phyloP scores from a whole-genome alignment of 2,888 invertebrate genomes.

The Mesopsocus fuscifrons region DNA sequence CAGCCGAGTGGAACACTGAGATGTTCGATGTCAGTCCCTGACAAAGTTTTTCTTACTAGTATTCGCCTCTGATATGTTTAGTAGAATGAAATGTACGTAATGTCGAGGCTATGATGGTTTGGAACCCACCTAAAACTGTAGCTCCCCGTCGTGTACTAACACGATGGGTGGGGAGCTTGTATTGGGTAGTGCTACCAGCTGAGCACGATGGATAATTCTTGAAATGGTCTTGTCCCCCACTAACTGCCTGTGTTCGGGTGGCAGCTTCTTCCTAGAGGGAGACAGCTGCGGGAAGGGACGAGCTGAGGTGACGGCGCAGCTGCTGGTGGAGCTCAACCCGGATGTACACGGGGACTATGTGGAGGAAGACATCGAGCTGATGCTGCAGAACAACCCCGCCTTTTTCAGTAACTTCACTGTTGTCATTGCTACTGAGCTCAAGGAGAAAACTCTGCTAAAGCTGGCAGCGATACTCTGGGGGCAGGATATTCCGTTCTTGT shows the following conservation, averaged over 20 bases:
- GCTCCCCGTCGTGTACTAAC: too few species aligned
- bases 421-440: slow-evolving; percentile 61
- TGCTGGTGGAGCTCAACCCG: slow-evolving; percentile 75
- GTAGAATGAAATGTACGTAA: too few species aligned
- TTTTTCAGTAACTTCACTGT: slow-evolving; percentile 77
- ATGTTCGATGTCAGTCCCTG: too few species aligned
- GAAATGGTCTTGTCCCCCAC: too few species aligned
- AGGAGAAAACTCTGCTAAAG: slow-evolving; percentile 51
- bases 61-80: too few species aligned
- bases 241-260: too few species aligned
- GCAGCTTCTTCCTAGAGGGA: slow-evolving; percentile 77
- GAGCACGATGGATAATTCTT: too few species aligned
- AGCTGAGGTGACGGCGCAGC: slow-evolving; percentile 63
- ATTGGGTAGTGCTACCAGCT: too few species aligned
- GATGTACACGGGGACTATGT: slow-evolving; percentile 87
- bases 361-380: slow-evolving; percentile 70
- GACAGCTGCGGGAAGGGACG: slow-evolving; percentile 65
- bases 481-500: slow-evolving; percentile 63
- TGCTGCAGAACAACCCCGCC: slow-evolving; percentile 66
- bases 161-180: too few species aligned
- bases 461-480: slow-evolving; percentile 71
- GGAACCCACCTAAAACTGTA: too few species aligned
- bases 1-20: too few species aligned
- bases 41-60: not conserved
- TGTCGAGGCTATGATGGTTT: too few species aligned